Evolutionary conservation across 2,113 vertebrate species (phyloP).

Genomic region (Anhinga anhinga): DNA sequence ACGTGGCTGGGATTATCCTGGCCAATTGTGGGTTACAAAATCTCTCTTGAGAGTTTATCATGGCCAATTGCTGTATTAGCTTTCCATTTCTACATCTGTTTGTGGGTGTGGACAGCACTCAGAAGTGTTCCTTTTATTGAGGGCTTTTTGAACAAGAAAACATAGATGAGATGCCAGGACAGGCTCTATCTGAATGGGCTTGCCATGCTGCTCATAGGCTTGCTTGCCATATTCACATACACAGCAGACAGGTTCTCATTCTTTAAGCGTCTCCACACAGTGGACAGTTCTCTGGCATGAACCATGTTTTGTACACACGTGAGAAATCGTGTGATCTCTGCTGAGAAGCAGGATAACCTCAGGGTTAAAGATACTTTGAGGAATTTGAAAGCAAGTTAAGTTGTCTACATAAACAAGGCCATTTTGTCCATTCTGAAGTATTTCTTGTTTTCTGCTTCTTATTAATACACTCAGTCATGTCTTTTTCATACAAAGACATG

Average conservation of each 20-base stretch:
- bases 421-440: not conserved
- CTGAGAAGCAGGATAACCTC: not conserved
- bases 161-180: not conserved
- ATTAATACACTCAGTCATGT: not conserved
- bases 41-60: not conserved
- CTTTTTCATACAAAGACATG: not conserved
- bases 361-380: not conserved
- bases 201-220: accelerated
- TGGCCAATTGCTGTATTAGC: not conserved
- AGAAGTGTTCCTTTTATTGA: not conserved
- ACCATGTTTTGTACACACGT: accelerated
- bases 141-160: not conserved
- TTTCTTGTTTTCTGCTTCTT: not conserved
- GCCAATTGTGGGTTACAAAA: conserved; percentile 7
- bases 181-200: not conserved
- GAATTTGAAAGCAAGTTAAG: not conserved
- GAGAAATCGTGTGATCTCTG: not conserved
- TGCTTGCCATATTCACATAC: not conserved
- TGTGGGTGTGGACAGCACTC: conserved; percentile 15
- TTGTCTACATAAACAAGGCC: not conserved
- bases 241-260: not conserved
- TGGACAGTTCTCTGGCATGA: not conserved
- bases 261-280: not conserved
- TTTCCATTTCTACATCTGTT: conserved; percentile 30
- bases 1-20: not conserved